phyloP scores from a whole-genome alignment of 2,888 invertebrate genomes.

The Parnassius orleans region DNA sequence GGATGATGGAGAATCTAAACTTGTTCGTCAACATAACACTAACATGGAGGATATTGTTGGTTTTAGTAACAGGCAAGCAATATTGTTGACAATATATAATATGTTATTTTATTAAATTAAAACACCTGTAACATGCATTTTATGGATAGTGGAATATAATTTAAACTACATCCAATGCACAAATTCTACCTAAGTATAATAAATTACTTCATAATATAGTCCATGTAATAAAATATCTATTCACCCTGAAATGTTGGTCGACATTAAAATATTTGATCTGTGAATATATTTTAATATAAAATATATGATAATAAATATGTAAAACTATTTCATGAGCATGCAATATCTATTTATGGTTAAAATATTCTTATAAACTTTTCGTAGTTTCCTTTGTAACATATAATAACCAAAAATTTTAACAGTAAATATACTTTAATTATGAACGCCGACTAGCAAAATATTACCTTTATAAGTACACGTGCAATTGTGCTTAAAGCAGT shows the following conservation, averaged over 20 bases:
- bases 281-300: constrained; percentile 1
- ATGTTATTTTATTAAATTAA: no score
- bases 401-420: no score
- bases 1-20: no score
- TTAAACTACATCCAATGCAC: background rate
- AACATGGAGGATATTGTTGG: no score
- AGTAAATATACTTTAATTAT: background rate
- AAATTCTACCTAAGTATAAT: background rate
- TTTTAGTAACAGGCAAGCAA: no score
- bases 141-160: background rate
- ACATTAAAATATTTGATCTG: constrained; percentile 9
- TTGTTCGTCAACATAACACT: no score
- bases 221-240: constrained; percentile 6
- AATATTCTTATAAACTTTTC: background rate
- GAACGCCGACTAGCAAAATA: constrained; percentile 6
- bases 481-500: background rate
- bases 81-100: no score
- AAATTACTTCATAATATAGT: background rate
- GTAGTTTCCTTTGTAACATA: background rate
- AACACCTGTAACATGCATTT: no score
- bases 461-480: constrained; percentile 1
- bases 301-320: background rate
- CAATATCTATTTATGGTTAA: constrained; percentile 5
- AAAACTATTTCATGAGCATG: background rate
- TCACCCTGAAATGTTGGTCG: constrained; percentile 22